These are phyloP conservation scores for Polietes domitor DNA, from an alignment of 2,888 invertebrate genomes.

Conservation along the genomic window DNA sequence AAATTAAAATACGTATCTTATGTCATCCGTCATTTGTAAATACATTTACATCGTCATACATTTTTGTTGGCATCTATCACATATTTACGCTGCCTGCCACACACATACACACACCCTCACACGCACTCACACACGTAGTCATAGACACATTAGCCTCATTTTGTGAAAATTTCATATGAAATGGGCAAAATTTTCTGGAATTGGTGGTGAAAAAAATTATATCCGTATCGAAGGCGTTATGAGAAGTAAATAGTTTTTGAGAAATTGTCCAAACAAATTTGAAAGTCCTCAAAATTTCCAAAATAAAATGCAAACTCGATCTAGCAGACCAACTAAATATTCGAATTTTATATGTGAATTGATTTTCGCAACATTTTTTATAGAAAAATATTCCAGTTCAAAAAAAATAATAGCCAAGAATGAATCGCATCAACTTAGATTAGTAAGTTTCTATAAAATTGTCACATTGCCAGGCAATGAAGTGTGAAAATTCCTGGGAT, in stretches of 20 bases:
- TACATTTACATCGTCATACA: slow-evolving; percentile 10
- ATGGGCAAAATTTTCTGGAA: not conserved
- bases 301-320: no score
- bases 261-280: no score
- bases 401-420: no score
- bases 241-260: not conserved
- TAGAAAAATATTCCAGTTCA: no score
- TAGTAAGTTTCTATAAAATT: no score
- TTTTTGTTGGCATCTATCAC: not conserved
- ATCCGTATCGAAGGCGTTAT: not conserved
- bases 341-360: no score
- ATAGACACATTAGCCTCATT: not conserved
- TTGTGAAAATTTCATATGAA: slow-evolving; percentile 17
- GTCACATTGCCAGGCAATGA: no score
- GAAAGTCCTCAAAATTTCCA: no score
- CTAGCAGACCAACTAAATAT: no score
- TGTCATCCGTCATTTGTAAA: slow-evolving; percentile 12
- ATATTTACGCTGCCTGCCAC: slow-evolving; percentile 18
- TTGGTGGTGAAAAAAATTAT: not conserved
- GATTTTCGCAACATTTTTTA: no score
- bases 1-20: not conserved
- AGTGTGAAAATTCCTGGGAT: no score
- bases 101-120: slow-evolving; percentile 3
- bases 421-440: no score
- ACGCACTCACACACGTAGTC: slow-evolving; percentile 10